These are phyloP conservation scores for Cossypha dichroa DNA, from an alignment of 2,797 vertebrate species.

Conservation along the genomic window DNA sequence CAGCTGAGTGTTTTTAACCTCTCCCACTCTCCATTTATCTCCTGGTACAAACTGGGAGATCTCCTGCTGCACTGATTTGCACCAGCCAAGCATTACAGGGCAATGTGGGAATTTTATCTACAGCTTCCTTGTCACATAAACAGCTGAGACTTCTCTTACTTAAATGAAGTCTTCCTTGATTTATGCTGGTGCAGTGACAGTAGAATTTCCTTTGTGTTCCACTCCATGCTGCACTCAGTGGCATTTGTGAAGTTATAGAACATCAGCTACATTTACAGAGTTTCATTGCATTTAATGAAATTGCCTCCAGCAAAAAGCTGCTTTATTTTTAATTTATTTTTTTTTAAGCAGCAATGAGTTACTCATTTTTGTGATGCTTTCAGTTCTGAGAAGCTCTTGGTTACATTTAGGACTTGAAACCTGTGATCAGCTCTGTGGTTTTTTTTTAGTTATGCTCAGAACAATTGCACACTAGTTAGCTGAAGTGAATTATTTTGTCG, in stretches of 20 bases:
- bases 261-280: not conserved
- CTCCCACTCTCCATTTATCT: not conserved
- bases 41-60: not conserved
- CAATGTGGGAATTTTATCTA: not conserved
- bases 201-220: not conserved
- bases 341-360: not conserved
- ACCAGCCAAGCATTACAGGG: not conserved
- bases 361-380: not conserved
- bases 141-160: not conserved
- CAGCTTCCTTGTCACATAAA: not conserved
- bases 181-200: not conserved
- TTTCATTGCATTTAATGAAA: not conserved
- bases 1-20: not conserved
- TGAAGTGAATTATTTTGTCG: conserved; percentile 49
- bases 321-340: not conserved
- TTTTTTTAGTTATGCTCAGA: conserved; percentile 31
- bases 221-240: not conserved
- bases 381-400: not conserved
- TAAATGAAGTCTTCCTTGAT: not conserved
- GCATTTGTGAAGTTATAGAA: not conserved
- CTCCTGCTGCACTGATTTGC: not conserved
- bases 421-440: conserved; percentile 1
- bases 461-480: not conserved
- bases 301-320: not conserved
- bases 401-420: conserved; percentile 5